Conservation (phyloP, 2,113 vertebrate genomes). For the Notechis scutatus region DNA sequence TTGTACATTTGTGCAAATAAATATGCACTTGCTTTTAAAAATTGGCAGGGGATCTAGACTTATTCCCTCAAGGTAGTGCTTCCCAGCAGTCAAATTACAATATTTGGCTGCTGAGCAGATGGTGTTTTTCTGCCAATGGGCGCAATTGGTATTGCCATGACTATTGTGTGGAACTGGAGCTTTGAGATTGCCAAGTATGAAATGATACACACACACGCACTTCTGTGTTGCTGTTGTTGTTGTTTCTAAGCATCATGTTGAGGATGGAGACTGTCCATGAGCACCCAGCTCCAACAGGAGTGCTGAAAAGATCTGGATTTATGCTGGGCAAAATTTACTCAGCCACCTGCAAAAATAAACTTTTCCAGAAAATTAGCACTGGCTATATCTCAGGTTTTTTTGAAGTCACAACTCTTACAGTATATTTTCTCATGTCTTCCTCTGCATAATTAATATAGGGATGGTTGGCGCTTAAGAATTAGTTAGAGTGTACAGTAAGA, state of each 20-base stretch:
- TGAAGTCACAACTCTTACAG: background rate
- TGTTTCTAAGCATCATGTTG: background rate
- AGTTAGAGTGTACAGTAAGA: background rate
- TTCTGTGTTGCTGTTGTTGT: background rate
- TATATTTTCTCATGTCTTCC: background rate
- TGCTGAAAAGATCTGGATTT: background rate
- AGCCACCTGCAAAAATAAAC: background rate
- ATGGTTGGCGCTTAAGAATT: background rate
- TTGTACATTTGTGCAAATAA: background rate
- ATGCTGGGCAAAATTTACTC: background rate
- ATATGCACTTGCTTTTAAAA: background rate
- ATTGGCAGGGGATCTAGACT: constrained; percentile 2
- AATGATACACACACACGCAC: background rate
- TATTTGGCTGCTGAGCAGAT: constrained; percentile 16
- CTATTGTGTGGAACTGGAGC: background rate
- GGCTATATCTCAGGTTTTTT: background rate
- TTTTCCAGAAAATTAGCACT: background rate
- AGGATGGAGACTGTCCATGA: background rate
- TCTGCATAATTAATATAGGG: background rate
- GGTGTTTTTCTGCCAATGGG: background rate
- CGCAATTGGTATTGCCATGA: background rate
- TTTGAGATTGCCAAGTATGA: background rate
- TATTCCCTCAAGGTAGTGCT: constrained; percentile 15
- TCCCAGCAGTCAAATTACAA: constrained; percentile 19
- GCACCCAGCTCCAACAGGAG: background rate